Conservation (phyloP, 2,888 invertebrate species). For the Nomada flava region DNA sequence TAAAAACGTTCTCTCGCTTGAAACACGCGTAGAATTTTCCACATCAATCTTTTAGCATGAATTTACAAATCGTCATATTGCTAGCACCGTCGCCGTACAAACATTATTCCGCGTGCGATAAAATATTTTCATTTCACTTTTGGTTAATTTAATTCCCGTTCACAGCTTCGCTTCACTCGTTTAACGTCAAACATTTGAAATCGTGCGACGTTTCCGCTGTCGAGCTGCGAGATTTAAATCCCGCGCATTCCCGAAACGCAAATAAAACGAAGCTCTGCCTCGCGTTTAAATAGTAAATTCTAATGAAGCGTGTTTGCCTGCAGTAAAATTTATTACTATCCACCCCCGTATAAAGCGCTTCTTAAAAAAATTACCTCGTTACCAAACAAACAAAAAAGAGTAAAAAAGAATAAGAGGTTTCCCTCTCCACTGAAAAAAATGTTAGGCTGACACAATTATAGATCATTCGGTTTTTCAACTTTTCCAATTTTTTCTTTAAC, state of each 20-base stretch:
- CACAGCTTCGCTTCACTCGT: not conserved
- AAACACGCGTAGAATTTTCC: not conserved
- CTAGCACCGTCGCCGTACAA: not conserved
- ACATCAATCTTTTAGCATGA: not conserved
- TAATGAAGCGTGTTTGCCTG: not conserved
- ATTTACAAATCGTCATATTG: not conserved
- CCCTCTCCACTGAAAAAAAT: no score
- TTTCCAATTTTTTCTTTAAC: no score
- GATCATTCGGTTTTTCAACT: no score
- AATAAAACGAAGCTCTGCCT: not conserved
- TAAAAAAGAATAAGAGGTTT: no score
- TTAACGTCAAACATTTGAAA: constrained; percentile 1
- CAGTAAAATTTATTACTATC: no score
- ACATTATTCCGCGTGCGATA: not conserved
- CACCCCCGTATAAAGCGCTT: no score
- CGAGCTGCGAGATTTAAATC: not conserved
- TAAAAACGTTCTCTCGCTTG: no score
- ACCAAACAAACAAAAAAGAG: no score
- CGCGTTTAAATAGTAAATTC: not conserved
- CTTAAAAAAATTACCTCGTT: no score
- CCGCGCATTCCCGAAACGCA: not conserved
- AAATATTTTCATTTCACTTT: constrained; percentile 9
- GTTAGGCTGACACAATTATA: no score
- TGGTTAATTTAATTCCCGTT: not conserved
- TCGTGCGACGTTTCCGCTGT: not conserved